phyloP scores from a whole-genome alignment of 2,888 invertebrate genomes.

The Argynnis bischoffii region DNA sequence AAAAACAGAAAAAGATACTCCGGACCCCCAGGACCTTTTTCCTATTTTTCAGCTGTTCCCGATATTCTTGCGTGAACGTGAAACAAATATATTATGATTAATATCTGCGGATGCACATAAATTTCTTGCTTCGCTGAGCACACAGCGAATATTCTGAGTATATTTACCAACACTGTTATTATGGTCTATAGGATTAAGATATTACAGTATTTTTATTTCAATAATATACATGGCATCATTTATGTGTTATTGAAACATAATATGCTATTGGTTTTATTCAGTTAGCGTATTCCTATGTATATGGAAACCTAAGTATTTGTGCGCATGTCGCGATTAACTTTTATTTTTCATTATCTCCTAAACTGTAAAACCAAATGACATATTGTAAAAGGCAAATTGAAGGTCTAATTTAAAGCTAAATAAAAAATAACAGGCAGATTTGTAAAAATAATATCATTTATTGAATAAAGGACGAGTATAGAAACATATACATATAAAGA shows the following conservation, averaged over 20 bases:
- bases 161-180: slow-evolving; percentile 6
- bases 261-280: background rate
- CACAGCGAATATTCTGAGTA: slow-evolving; percentile 1
- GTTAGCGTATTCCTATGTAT: background rate
- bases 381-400: too few species aligned
- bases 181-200: slow-evolving; percentile 3
- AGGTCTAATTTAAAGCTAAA: too few species aligned
- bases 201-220: background rate
- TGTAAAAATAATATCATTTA: too few species aligned
- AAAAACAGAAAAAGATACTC: too few species aligned
- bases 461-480: too few species aligned
- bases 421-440: too few species aligned
- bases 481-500: too few species aligned
- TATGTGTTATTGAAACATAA: background rate
- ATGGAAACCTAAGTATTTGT: too few species aligned
- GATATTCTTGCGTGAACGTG: slow-evolving; percentile 8
- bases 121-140: slow-evolving; percentile 20
- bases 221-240: background rate
- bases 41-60: background rate
- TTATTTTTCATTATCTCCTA: too few species aligned
- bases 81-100: slow-evolving; percentile 25
- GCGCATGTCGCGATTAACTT: too few species aligned
- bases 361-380: too few species aligned
- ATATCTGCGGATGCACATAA: slow-evolving; percentile 18
- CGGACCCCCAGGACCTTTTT: background rate